A percentile compares a stretch with the other conserved stretches of the same genome.
Conservation (phyloP, 2,113 vertebrate genomes). For the Sinosuthora webbiana region DNA sequence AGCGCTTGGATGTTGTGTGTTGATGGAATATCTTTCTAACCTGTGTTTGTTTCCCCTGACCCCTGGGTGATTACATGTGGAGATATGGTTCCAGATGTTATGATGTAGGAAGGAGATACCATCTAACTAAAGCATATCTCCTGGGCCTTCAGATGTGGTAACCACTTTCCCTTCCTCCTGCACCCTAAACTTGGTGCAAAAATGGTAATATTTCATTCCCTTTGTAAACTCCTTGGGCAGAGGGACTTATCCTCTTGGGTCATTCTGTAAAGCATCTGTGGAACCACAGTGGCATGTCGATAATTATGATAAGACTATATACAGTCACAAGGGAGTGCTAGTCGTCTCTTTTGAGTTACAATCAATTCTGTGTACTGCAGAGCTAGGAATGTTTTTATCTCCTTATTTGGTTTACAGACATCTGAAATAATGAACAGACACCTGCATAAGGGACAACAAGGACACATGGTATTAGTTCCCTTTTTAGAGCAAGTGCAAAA, state of each 20-base stretch:
- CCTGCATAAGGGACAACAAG: neutral
- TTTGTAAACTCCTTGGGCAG: neutral
- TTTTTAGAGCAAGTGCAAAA: neutral
- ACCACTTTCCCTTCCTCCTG: neutral
- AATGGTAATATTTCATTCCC: neutral
- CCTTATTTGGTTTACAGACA: neutral
- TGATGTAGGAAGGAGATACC: neutral
- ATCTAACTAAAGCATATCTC: neutral
- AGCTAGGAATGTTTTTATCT: constrained; percentile 12
- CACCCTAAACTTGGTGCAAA: neutral
- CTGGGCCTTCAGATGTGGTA: neutral
- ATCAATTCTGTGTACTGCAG: constrained; percentile 1
- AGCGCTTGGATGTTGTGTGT: neutral
- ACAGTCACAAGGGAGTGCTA: constrained; percentile 21
- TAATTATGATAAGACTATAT: constrained; percentile 37
- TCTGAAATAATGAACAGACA: neutral
- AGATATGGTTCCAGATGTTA: constrained; percentile 5
- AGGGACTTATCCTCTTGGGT: neutral
- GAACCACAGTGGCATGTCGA: neutral
- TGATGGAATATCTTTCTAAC: neutral
- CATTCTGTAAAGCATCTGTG: neutral
- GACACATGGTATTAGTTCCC: neutral
- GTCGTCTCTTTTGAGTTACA: constrained; percentile 14
- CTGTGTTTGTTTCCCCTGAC: neutral
- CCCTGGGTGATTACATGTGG: neutral